phyloP scores from a whole-genome alignment of 2,888 invertebrate genomes.

The Amaurobius ferox region DNA sequence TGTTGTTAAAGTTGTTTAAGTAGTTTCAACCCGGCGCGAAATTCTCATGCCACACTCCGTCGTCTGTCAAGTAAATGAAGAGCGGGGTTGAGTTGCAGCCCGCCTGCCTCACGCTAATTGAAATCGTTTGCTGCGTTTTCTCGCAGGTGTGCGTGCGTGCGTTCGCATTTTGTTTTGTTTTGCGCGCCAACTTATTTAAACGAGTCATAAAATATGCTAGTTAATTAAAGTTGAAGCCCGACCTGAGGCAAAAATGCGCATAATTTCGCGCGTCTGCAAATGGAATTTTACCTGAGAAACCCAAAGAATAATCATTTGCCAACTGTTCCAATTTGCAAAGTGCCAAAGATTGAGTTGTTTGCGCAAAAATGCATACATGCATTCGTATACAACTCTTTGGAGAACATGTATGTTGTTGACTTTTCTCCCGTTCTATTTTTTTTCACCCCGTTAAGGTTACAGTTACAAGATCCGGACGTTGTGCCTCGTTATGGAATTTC shows the following conservation, averaged over 20 bases:
- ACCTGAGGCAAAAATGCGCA: slow-evolving; percentile 22
- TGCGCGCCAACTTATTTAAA: slow-evolving; percentile 55
- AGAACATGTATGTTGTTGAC: not conserved
- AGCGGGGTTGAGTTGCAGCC: slow-evolving; percentile 56
- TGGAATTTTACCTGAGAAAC: not conserved
- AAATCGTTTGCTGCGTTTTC: slow-evolving; percentile 52
- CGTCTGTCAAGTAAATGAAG: slow-evolving; percentile 72
- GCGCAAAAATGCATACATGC: slow-evolving; percentile 7
- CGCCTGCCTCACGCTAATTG: slow-evolving; percentile 60
- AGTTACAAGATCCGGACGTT: not conserved
- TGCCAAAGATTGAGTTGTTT: slow-evolving; percentile 16
- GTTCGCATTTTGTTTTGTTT: slow-evolving; percentile 14
- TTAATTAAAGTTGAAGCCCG: slow-evolving; percentile 60
- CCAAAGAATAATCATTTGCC: slow-evolving; percentile 14
- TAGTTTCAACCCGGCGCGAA: slow-evolving; percentile 54
- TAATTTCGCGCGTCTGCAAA: slow-evolving; percentile 8
- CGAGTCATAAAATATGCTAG: slow-evolving; percentile 71
- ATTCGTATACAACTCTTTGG: not conserved
- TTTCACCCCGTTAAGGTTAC: not conserved
- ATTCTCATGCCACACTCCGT: slow-evolving; percentile 25
- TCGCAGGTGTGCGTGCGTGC: slow-evolving; percentile 42
- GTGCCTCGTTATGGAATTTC: slow-evolving; percentile 3
- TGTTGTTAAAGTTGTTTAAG: slow-evolving; percentile 71
- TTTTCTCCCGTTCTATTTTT: not conserved
- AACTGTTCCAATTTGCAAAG: slow-evolving; percentile 16